Percentiles rank a stretch among this genome's conserved stretches.
These are phyloP conservation scores for Brachynemurus nebulosus DNA, from an alignment of 2,888 invertebrate genomes.

Conservation along the genomic window DNA sequence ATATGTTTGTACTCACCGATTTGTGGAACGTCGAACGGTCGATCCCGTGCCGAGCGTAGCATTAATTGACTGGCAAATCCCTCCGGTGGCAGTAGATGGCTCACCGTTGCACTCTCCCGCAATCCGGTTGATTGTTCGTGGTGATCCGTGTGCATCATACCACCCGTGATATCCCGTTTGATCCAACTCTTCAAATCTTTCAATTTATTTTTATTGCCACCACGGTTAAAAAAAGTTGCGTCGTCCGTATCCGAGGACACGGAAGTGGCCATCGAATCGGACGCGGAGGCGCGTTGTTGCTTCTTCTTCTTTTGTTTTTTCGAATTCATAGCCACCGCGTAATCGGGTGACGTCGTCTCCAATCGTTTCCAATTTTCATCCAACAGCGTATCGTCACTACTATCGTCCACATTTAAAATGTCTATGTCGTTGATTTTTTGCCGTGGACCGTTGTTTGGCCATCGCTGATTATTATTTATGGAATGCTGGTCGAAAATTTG, in stretches of 20 bases:
- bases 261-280: not conserved
- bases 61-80: constrained; percentile 62
- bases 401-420: too few relatives aligned
- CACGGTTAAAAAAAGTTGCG: not conserved
- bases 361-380: constrained; percentile 1
- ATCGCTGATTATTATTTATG: not conserved
- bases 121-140: too few relatives aligned
- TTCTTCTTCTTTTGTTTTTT: not conserved
- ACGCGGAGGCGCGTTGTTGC: not conserved
- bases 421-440: not conserved
- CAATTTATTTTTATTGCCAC: not conserved
- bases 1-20: constrained; percentile 44
- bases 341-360: not conserved
- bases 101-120: constrained; percentile 10
- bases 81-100: constrained; percentile 32
- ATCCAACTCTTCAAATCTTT: not conserved
- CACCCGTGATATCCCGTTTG: not conserved
- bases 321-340: too few relatives aligned
- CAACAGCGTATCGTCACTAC: not conserved
- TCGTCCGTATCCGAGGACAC: not conserved
- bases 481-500: too few relatives aligned
- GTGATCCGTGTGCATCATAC: not conserved
- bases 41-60: constrained; percentile 58
- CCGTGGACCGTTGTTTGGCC: not conserved
- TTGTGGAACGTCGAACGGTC: constrained; percentile 75